Evolutionary conservation across 2,797 vertebrate species (phyloP).

Genomic region (Danio choprae): DNA sequence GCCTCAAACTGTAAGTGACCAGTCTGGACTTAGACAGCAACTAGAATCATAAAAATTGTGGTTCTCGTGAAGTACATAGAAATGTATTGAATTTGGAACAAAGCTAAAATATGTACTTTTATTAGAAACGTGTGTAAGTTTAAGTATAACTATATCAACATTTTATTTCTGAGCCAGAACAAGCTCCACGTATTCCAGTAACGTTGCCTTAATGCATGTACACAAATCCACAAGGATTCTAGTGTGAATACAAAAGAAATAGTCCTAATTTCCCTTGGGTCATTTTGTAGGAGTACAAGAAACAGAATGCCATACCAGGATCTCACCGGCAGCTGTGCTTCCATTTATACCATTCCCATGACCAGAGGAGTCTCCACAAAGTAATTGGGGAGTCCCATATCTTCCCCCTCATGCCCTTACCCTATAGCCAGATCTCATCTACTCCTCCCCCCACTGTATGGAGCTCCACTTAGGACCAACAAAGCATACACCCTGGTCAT

Average conservation of each 20-base stretch:
- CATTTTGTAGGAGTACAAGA: slow-evolving; percentile 15
- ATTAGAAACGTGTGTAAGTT: not conserved
- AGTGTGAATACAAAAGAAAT: slow-evolving; percentile 24
- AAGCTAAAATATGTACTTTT: not conserved
- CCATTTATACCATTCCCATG: slow-evolving; percentile 36
- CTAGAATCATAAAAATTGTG: no score
- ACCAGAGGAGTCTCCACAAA: slow-evolving; percentile 6
- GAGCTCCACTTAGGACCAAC: not conserved
- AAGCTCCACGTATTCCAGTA: not conserved
- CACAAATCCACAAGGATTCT: slow-evolving; percentile 2
- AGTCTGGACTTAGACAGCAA: not conserved
- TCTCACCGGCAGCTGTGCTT: slow-evolving; percentile 34
- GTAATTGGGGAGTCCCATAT: slow-evolving; percentile 32
- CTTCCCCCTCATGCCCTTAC: slow-evolving; percentile 27
- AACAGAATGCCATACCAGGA: slow-evolving; percentile 25
- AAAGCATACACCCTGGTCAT: not conserved
- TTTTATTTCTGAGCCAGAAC: not conserved
- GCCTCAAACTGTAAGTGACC: not conserved
- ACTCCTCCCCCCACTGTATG: slow-evolving; percentile 11
- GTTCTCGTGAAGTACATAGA: not conserved
- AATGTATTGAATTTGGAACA: not conserved
- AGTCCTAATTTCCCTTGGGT: slow-evolving; percentile 31
- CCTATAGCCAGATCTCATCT: slow-evolving; percentile 12
- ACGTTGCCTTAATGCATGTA: not conserved
- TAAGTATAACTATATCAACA: not conserved